Base-by-base conservation (phyloP, 2,113 vertebrate genomes). In the Passer domesticus region DNA sequence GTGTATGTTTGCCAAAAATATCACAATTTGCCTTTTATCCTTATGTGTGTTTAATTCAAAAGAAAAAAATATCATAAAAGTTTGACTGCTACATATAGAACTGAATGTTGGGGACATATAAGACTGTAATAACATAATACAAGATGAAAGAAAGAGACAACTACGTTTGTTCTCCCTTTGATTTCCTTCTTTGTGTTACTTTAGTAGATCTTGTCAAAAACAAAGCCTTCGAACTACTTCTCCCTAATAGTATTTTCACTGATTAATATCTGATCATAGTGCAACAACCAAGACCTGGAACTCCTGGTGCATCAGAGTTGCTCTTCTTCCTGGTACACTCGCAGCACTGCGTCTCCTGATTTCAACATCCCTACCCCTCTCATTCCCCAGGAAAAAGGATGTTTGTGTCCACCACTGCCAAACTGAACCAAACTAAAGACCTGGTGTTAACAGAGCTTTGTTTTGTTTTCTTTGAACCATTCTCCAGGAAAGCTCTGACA, bases 261-360 rank as follows among this genome's bases (percentile, higher is more conserved):
- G 30, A 63, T 28, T 15, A 81, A 23, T 77, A 70, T 9, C 23
- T 49, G 24, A 87, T 33, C 16, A 31, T 6, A 81, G 47, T 28
- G 11, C 41, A 83, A 68, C 55, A 58, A 20, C 0, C 20, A 58
- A 0, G 11, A 55, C 14, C 6, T 68, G 66, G 52, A 86, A 49
- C 7, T 60, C 22, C 7, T 4, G 22, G 30, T 60, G 49, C 44
- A 59, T 22, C 30, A 78, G 6, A 68, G 17, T 20, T 64, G 20
- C 7, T 75, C 43, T 50, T 69, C 35, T 58, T 55, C 15, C 50
- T 9, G 7, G 12, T 28, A 52, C 6, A 15, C 37, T 22, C 13
- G 9, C 41, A 76, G 46, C 6, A 17, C 6, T 19, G 13, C 0
- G 0, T 15, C 47, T 59, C 37, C 43, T 17, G 5, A 50, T 59